A percentile compares a stretch with the other conserved stretches of the same genome.
phyloP scores from a whole-genome alignment of 1,140 invertebrate species.

The Patella vulgata region DNA sequence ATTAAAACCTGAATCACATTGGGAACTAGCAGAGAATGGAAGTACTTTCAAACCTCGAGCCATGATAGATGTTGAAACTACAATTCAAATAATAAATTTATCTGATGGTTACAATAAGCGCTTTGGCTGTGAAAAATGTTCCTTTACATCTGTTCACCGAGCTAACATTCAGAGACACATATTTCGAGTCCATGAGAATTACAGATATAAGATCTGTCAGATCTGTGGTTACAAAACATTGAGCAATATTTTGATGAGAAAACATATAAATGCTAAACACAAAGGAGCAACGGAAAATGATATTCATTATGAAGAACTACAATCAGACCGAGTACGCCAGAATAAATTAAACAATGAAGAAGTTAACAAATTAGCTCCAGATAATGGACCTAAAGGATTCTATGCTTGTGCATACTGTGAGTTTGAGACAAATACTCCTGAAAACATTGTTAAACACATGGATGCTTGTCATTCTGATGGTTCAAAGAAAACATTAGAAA shows the following conservation, averaged over 20 bases:
- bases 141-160: constrained; percentile 37
- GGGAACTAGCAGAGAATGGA: not conserved
- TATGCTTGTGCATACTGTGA: constrained; percentile 40
- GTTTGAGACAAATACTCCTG: constrained; percentile 35
- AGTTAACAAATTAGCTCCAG: not conserved
- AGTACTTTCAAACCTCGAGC: constrained; percentile 9
- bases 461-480: constrained; percentile 22
- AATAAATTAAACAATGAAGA: not conserved
- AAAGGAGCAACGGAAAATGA: not conserved
- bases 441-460: constrained; percentile 32
- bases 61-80: constrained; percentile 34
- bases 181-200: constrained; percentile 37
- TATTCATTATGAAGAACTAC: constrained; percentile 15
- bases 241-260: constrained; percentile 29
- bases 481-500: too few relatives aligned
- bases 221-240: constrained; percentile 34
- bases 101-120: constrained; percentile 25
- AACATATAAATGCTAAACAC: constrained; percentile 12
- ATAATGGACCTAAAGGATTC: too few relatives aligned
- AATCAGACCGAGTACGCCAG: not conserved
- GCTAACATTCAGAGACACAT: constrained; percentile 37
- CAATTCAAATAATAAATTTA: constrained; percentile 31
- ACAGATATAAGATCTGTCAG: constrained; percentile 30
- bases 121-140: constrained; percentile 35
- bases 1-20: constrained; percentile 1